Conservation (phyloP, 1,140 invertebrate genomes). For the Tetraneura akinire region DNA sequence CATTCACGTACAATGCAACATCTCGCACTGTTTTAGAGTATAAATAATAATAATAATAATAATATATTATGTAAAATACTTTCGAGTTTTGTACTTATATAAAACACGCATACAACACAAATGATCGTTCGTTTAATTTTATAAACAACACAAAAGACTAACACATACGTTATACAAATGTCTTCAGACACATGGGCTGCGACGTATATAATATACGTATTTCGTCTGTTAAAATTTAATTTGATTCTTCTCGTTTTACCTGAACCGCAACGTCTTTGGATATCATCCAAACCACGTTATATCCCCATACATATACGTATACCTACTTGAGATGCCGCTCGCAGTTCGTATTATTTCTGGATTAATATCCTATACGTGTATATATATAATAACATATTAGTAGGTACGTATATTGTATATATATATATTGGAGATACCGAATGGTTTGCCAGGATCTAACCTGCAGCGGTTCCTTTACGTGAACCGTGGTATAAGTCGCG, state of each 20-base stretch:
- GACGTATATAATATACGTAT: neutral
- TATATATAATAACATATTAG: too few relatives aligned
- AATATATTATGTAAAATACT: neutral
- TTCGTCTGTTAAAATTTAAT: slow-evolving; percentile 11
- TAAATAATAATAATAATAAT: neutral
- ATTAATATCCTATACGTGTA: too few relatives aligned
- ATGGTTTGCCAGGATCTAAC: neutral
- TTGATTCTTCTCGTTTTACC: slow-evolving; percentile 11
- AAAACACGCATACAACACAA: too few relatives aligned
- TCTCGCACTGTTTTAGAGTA: neutral
- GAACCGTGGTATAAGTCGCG: neutral
- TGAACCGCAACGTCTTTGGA: slow-evolving; percentile 17
- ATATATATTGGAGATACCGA: neutral
- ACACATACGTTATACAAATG: too few relatives aligned
- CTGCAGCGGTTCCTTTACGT: neutral
- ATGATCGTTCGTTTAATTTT: slow-evolving; percentile 8
- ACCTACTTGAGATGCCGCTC: neutral
- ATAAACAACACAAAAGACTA: neutral
- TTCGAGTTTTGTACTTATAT: neutral
- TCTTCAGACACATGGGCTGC: neutral
- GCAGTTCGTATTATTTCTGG: too few relatives aligned
- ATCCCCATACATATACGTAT: too few relatives aligned
- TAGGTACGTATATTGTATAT: neutral
- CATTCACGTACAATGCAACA: neutral
- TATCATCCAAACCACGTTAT: neutral